Percentiles rank a stretch among this genome's conserved stretches.
Conservation (phyloP, 2,888 invertebrate genomes). For the Laspeyria flexula region DNA sequence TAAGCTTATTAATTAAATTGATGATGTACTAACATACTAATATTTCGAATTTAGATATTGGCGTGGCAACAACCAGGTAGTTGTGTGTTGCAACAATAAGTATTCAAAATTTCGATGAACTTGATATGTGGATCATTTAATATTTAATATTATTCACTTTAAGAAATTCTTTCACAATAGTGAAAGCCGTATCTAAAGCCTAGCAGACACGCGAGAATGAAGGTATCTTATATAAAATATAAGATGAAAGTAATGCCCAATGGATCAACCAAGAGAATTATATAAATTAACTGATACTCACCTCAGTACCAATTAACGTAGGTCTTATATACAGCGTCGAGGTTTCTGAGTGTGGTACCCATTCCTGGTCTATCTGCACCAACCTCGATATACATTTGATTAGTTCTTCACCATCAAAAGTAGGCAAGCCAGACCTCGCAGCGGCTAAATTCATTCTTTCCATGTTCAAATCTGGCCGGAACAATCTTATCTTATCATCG, state of each 20-base stretch:
- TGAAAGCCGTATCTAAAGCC: too few species aligned
- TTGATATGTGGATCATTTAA: too few species aligned
- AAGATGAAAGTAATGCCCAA: not conserved
- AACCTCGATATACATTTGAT: constrained; percentile 94
- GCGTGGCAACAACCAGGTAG: too few species aligned
- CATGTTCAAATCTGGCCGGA: constrained; percentile 98
- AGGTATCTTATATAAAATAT: too few species aligned
- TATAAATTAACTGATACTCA: constrained; percentile 80
- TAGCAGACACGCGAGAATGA: too few species aligned
- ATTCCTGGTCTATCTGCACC: constrained; percentile 97
- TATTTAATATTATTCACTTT: too few species aligned
- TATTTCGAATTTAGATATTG: too few species aligned
- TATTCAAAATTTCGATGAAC: too few species aligned
- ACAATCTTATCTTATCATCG: constrained; percentile 96
- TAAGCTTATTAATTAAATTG: constrained; percentile 6
- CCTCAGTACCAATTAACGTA: constrained; percentile 98
- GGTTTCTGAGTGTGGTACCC: constrained; percentile 97
- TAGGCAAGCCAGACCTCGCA: constrained; percentile 93
- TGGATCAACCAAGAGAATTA: too few species aligned
- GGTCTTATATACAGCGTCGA: constrained; percentile 98
- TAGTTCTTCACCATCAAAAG: constrained; percentile 94
- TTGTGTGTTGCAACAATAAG: too few species aligned
- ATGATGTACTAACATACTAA: not conserved
- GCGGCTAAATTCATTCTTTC: constrained; percentile 96
- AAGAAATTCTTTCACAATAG: too few species aligned